phyloP scores from a whole-genome alignment of 2,113 vertebrate genomes.

The Myocastor coypus region DNA sequence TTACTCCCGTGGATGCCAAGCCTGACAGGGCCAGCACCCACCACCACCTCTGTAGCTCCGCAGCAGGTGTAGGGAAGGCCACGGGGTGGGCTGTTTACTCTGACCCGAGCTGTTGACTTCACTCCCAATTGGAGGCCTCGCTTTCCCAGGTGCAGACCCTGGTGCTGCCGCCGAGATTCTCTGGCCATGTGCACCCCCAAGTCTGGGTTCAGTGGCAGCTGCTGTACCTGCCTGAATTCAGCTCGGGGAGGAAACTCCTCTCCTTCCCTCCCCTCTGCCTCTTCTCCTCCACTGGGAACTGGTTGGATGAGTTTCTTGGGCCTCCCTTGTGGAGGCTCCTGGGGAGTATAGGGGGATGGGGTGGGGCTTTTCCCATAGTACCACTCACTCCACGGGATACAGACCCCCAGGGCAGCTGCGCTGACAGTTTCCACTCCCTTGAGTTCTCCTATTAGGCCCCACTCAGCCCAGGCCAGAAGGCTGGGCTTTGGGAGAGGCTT shows the following conservation, averaged over 20 bases:
- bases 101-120: not conserved
- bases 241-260: not conserved
- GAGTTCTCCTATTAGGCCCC: not conserved
- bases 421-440: not conserved
- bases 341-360: not conserved
- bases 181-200: not conserved
- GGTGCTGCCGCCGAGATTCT: not conserved
- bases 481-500: not conserved
- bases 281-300: constrained; percentile 60
- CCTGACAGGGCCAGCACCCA: not conserved
- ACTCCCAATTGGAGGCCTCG: not conserved
- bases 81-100: not conserved
- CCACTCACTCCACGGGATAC: not conserved
- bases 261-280: not conserved
- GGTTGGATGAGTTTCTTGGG: constrained; percentile 80
- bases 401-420: not conserved
- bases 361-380: not conserved
- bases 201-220: not conserved
- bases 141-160: not conserved
- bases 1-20: fast-evolving
- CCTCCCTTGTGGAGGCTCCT: constrained; percentile 44
- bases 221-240: not conserved
- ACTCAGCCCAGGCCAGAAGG: not conserved
- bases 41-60: not conserved
- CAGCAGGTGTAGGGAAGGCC: not conserved